These are phyloP conservation scores for Pyrochroa serraticornis DNA, from an alignment of 2,888 invertebrate genomes.

Conservation along the genomic window DNA sequence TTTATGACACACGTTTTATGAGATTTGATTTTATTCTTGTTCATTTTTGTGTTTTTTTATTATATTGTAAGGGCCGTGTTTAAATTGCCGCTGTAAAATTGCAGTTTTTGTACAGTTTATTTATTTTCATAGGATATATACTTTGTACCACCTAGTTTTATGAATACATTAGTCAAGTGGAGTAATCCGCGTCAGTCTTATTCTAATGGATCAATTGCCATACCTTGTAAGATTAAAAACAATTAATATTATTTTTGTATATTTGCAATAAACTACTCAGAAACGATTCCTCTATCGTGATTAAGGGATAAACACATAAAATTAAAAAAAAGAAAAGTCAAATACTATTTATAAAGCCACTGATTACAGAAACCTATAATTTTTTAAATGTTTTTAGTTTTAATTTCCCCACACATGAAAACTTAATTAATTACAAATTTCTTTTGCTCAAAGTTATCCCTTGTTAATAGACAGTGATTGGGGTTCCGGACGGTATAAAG, in stretches of 20 bases:
- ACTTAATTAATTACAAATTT: not conserved
- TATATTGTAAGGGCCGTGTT: not conserved
- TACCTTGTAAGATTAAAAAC: not conserved
- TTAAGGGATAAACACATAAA: too few relatives aligned
- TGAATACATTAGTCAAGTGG: not conserved
- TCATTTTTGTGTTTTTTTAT: not conserved
- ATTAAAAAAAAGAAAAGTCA: too few relatives aligned
- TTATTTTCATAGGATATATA: conserved; percentile 2
- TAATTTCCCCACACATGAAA: too few relatives aligned
- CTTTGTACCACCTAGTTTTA: too few relatives aligned
- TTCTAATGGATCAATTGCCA: conserved; percentile 5
- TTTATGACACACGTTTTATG: too few relatives aligned
- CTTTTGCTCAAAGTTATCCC: too few relatives aligned
- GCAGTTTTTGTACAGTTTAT: conserved; percentile 15
- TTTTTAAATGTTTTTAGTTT: too few relatives aligned
- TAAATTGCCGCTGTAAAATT: not conserved
- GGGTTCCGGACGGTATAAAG: too few relatives aligned
- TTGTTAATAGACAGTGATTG: too few relatives aligned
- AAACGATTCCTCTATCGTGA: too few relatives aligned
- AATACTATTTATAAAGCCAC: too few relatives aligned
- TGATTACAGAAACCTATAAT: not conserved
- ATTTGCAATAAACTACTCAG: conserved; percentile 9
- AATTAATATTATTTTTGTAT: conserved; percentile 8
- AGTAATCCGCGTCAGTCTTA: not conserved
- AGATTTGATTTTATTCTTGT: not conserved